Evolutionary conservation across 2,113 vertebrate genomes (phyloP).

Genomic region (Neodontobutis hainanensis): DNA sequence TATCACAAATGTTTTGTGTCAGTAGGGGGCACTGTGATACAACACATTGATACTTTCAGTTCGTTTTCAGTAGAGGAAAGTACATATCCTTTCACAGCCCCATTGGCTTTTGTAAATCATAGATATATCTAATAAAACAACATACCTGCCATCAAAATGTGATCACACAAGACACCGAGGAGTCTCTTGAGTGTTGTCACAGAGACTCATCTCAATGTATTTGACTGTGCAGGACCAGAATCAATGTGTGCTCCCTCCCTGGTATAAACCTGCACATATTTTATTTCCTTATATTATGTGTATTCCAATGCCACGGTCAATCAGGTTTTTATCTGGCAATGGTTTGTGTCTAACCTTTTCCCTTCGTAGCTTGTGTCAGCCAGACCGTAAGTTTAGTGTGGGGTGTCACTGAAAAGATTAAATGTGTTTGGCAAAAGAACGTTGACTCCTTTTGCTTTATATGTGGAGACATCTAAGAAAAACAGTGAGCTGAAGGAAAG

Average conservation of each 20-base stretch:
- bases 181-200: constrained; percentile 46
- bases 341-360: constrained; percentile 61
- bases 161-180: constrained; percentile 58
- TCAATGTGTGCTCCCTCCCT: constrained; percentile 42
- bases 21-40: constrained; percentile 82
- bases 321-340: constrained; percentile 52
- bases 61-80: constrained; percentile 26
- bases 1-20: constrained; percentile 20
- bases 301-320: constrained; percentile 56
- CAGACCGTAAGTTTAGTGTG: constrained; percentile 35
- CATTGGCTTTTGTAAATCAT: constrained; percentile 59
- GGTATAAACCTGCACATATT: constrained; percentile 66
- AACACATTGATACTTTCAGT: constrained; percentile 51
- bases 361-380: constrained; percentile 36
- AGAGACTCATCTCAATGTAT: constrained; percentile 39
- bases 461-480: constrained; percentile 43
- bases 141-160: constrained; percentile 49
- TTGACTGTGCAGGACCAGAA: constrained; percentile 49
- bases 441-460: constrained; percentile 45
- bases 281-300: constrained; percentile 45
- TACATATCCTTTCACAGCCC: constrained; percentile 41
- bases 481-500: constrained; percentile 39
- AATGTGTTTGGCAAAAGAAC: constrained; percentile 53
- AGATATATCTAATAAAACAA: constrained; percentile 52
- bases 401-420: constrained; percentile 56